Base-by-base conservation (phyloP, 2,888 invertebrate genomes). In the Neoitamus cyanurus region DNA sequence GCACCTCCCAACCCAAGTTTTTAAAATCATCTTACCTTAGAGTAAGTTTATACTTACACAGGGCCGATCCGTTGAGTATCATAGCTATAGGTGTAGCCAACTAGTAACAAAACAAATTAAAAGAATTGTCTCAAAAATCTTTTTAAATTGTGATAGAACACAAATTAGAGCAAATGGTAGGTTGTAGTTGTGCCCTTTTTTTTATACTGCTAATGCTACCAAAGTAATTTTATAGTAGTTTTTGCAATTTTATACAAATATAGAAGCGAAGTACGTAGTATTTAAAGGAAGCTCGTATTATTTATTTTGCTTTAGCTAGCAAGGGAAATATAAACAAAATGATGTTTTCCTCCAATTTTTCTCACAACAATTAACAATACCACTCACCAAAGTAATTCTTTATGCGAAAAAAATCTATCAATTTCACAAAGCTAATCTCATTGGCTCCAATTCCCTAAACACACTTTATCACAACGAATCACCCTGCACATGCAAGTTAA, bases 171-270 rank as follows among this genome's bases (percentile, higher is more conserved):
- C 25, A 73, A 42, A 42, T 34, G n/a, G 36, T 75, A 75, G 75
- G 1, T 28, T 34, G 15, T 34, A 34, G 20, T 25, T 75, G n/a
- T 20, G n/a, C 28, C 37, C 42, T 42, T 3, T 42, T 37, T 34
- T 34, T 75, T 75, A 42, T 75, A 25, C 11, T 75, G 37, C 28
- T 15, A 37, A 42, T 75, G 20, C 36, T 15, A 75, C 75, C 75
- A 75, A 75, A 75, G 75, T 75, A 75, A 42, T 75, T 75, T 73
- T 73, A 73, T 28, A 72, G n/a, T 72, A 72, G 42, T 42, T 42
- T 72, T 34, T 73, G 36, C 34, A 73, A 73, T 73, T 73, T 73
- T 73, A 34, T 73, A 73, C 37, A 36, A 73, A 73, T 25, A 73
- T 25, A 58, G 20, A 58, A 9, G 15, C 58, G 9, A 58, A 20